Percentiles rank a stretch among this genome's conserved stretches.
Evolutionary conservation across 2,888 invertebrate genomes (phyloP).

Genomic region (Pseudococcus longispinus): DNA sequence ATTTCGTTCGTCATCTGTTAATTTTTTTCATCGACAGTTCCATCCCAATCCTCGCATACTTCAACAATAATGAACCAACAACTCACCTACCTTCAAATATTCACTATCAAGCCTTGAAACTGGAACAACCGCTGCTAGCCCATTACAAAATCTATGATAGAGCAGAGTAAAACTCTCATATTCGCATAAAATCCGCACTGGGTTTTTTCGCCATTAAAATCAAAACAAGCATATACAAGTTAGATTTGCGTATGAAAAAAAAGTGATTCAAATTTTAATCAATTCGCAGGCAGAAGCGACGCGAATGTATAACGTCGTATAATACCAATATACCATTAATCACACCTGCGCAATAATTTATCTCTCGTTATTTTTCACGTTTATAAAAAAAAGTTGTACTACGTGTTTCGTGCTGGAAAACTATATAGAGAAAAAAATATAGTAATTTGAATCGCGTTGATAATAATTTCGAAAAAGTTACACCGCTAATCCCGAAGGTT

Average conservation of each 20-base stretch:
- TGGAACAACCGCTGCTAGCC: neutral
- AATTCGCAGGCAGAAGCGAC: neutral
- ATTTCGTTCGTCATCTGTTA: neutral
- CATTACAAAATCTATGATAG: neutral
- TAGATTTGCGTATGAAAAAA: neutral
- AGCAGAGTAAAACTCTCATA: neutral
- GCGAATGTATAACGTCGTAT: conserved; percentile 20
- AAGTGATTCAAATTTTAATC: conserved; percentile 30
- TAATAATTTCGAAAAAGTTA: conserved; percentile 47
- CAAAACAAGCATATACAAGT: neutral
- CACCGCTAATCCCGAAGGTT: conserved; percentile 39
- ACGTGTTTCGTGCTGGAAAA: conserved; percentile 4
- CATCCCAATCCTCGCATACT: neutral
- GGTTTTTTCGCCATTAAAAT: neutral
- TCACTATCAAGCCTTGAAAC: neutral
- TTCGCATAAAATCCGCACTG: neutral
- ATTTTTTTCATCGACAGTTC: neutral
- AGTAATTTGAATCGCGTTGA: conserved; percentile 41
- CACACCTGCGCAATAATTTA: conserved; percentile 45
- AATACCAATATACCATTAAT: conserved; percentile 25
- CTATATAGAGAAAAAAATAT: neutral
- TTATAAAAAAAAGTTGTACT: neutral
- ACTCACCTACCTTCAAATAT: neutral
- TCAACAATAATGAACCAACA: neutral
- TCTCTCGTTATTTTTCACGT: conserved; percentile 39